Evolutionary conservation across 2,888 invertebrate species (phyloP), one percentile per base, ranked within the genome.

Genomic region (Eupeodes latifasciatus): DNA sequence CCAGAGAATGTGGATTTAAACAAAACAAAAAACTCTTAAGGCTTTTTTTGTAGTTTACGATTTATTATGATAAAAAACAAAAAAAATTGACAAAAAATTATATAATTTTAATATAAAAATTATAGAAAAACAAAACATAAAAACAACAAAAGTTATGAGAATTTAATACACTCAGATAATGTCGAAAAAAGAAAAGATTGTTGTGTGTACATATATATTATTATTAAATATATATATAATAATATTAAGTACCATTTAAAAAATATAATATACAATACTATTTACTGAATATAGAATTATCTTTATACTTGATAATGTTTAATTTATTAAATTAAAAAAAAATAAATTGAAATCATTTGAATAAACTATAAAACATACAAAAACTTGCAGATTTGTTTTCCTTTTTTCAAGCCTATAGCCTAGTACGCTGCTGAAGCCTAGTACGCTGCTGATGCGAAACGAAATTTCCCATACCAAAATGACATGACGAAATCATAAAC

Each of bases 301-400:
- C 92, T 92, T 92, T 92, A 92, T 92, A 92, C 92, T 92, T 92
- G 92, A 92, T 92, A 92, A 93, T 91, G 92, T 92, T 93, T 92
- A 92, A 92, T 92, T 92, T 91, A 92, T 92, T 92, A 92, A 92
- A 93, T 92, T 92, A 91, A 92, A 90, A 91, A 92, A 90, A 90
- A 91, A 92, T 92, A 92, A 92, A 91, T 92, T 91, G 91, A 81
- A 88, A 91, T 91, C 91, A 92, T 92, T 92, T 91, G 91, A 92
- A 92, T 92, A 93, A 92, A 93, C 91, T 92, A 92, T 92, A 93
- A 92, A 81, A 76, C 59, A 85, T 57, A 61, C 61, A 75, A 27
- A 75, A 67, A 19, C 11, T 6, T 19, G 49, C 57, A 12, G 11
- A 7, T 44, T 69, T 59, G 36, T 53, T 49, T 69, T 53, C 7